phyloP scores from a whole-genome alignment of 2,888 invertebrate species.

The Vesta saturnalis region DNA sequence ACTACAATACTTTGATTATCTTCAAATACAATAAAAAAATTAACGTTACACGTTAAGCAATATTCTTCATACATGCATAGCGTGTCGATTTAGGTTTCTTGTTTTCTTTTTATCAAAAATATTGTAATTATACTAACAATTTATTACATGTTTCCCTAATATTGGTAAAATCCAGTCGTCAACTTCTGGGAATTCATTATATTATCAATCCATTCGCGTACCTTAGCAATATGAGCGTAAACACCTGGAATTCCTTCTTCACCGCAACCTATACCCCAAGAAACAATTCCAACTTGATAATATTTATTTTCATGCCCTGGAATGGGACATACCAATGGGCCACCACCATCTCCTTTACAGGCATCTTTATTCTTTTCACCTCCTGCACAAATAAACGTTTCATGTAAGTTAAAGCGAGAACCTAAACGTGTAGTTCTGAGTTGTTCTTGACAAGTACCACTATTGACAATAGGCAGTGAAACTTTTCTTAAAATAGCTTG shows the following conservation, averaged over 20 bases:
- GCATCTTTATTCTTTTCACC: conserved; percentile 76
- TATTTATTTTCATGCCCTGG: conserved; percentile 61
- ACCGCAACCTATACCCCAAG: conserved; percentile 65
- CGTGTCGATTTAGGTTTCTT: no score
- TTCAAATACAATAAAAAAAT: no score
- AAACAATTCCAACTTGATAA: conserved; percentile 66
- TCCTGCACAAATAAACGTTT: conserved; percentile 80
- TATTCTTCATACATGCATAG: no score
- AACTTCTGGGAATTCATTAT: background rate
- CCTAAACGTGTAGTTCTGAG: conserved; percentile 75
- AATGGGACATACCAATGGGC: conserved; percentile 78
- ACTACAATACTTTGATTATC: no score
- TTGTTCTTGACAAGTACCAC: conserved; percentile 55
- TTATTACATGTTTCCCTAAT: conserved; percentile 60
- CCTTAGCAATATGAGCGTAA: conserved; percentile 61
- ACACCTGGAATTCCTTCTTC: conserved; percentile 64
- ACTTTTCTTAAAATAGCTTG: conserved; percentile 71
- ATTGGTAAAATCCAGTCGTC: background rate
- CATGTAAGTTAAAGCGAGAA: conserved; percentile 69
- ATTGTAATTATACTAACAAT: no score
- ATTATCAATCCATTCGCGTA: conserved; percentile 60
- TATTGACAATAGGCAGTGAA: conserved; percentile 71
- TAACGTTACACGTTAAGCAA: no score
- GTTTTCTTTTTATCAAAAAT: no score
- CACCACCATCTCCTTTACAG: conserved; percentile 80